Evolutionary conservation across 2,888 invertebrate species (phyloP).

Genomic region (Hirtodrosophila histrioides): DNA sequence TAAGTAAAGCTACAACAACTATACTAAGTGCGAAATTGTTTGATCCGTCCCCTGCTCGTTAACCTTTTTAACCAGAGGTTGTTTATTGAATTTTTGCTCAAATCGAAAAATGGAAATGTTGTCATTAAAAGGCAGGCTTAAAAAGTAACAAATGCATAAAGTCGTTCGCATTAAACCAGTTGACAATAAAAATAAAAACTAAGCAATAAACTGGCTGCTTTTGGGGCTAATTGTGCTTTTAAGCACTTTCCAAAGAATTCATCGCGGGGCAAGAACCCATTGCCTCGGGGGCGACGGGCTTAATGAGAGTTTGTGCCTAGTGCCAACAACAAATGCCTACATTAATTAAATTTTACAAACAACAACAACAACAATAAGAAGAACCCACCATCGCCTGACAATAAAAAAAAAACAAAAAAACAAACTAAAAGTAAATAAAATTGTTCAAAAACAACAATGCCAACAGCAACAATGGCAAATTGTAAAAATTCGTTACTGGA

Average conservation of each 20-base stretch:
- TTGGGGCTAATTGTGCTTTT: constrained; percentile 48
- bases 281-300: constrained; percentile 22
- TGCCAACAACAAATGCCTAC: constrained; percentile 28
- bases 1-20: no score
- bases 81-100: no score
- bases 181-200: constrained; percentile 17
- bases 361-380: constrained; percentile 23
- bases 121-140: no score
- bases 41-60: no score
- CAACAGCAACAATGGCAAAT: constrained; percentile 34
- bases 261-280: constrained; percentile 8
- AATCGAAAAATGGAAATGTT: background rate
- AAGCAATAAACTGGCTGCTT: constrained; percentile 10
- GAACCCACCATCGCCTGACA: constrained; percentile 3
- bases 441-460: constrained; percentile 22
- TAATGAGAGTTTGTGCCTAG: constrained; percentile 43
- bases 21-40: no score
- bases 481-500: constrained; percentile 30
- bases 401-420: constrained; percentile 10
- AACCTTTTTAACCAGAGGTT: no score
- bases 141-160: background rate
- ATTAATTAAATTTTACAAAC: constrained; percentile 52
- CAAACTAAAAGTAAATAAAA: constrained; percentile 53
- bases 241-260: constrained; percentile 51
- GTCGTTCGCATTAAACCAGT: constrained; percentile 16